These are phyloP conservation scores for Chironomus tentans DNA, from an alignment of 2,888 invertebrate genomes.

Conservation along the genomic window DNA sequence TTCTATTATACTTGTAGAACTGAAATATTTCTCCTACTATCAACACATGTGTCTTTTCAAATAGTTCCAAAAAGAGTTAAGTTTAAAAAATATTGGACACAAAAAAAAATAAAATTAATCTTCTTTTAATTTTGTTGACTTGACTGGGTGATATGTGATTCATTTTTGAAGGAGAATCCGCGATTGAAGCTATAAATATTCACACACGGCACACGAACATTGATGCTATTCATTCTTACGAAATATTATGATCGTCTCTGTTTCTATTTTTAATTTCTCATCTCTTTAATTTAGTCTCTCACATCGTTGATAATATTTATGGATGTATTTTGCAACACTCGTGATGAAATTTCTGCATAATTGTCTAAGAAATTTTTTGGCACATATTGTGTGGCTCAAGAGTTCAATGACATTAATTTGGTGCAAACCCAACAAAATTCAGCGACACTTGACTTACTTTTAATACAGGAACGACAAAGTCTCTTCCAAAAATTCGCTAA, in stretches of 20 bases:
- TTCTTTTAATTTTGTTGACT: no score
- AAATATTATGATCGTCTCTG: background rate
- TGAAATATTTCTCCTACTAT: no score
- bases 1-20: no score
- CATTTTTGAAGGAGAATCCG: background rate
- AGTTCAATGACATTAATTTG: background rate
- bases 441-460: background rate
- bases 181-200: background rate
- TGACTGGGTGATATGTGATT: background rate
- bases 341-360: background rate
- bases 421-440: background rate
- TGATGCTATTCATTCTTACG: background rate
- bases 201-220: background rate
- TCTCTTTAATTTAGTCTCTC: background rate
- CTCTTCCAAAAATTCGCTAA: background rate
- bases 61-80: no score
- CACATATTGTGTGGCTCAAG: background rate
- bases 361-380: no score
- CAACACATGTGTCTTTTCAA: no score
- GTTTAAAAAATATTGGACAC: no score
- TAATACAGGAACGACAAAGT: no score
- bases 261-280: background rate
- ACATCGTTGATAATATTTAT: background rate
- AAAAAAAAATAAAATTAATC: no score
- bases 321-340: background rate